Evolutionary conservation across 2,888 invertebrate species (phyloP).

Genomic region (Pandemis heparana): DNA sequence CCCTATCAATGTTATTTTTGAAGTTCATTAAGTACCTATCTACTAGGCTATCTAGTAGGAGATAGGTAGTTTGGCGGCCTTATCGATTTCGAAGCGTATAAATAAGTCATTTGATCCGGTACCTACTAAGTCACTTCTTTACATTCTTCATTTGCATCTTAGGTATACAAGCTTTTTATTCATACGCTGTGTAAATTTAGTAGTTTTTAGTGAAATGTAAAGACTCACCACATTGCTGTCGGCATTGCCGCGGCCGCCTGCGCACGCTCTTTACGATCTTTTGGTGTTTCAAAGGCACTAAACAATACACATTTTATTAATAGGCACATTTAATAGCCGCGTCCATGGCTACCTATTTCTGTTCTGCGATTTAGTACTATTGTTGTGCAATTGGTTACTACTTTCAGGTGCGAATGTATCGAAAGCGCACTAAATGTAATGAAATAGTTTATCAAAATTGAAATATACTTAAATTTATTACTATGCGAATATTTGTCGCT

Average conservation of each 20-base stretch:
- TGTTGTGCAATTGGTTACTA: slow-evolving; percentile 39
- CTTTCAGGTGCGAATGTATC: slow-evolving; percentile 9
- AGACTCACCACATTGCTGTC: slow-evolving; percentile 34
- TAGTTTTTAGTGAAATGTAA: slow-evolving; percentile 20
- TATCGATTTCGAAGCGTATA: neutral
- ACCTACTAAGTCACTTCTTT: neutral
- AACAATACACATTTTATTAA: slow-evolving; percentile 43
- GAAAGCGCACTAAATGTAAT: slow-evolving; percentile 15
- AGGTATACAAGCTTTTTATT: neutral
- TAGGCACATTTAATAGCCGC: slow-evolving; percentile 41
- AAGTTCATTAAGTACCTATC: neutral
- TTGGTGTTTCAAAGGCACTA: slow-evolving; percentile 41
- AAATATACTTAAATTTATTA: too few species aligned
- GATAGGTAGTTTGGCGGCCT: neutral
- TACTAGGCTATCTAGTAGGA: neutral
- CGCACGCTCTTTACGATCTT: slow-evolving; percentile 42
- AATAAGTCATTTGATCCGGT: neutral
- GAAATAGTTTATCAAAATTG: neutral
- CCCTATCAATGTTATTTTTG: neutral
- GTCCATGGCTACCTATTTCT: slow-evolving; percentile 41
- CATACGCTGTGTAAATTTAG: neutral
- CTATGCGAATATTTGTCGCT: too few species aligned
- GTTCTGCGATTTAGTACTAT: slow-evolving; percentile 36
- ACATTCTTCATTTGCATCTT: neutral
- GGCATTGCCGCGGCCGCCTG: slow-evolving; percentile 24